Conservation (phyloP, 2,113 vertebrate species). For the Neofelis nebulosa region DNA sequence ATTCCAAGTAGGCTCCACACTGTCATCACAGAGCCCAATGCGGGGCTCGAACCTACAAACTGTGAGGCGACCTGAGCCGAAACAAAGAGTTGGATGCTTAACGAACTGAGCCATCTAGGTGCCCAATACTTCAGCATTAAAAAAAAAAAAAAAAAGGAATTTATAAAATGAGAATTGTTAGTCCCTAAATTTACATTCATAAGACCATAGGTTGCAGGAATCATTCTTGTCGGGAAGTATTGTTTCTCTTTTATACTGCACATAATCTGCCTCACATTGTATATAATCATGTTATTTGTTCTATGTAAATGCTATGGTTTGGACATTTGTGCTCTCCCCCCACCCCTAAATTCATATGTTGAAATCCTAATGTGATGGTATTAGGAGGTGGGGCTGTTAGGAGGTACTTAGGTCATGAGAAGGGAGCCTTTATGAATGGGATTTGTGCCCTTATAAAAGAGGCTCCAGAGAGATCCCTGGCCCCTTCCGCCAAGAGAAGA, state of each 20-base stretch:
- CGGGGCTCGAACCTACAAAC: too few species aligned
- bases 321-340: not conserved
- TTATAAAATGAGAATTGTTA: not conserved
- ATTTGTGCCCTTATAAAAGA: not conserved
- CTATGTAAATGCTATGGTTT: not conserved
- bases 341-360: not conserved
- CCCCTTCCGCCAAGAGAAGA: not conserved
- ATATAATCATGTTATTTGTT: not conserved
- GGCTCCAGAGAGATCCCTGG: not conserved
- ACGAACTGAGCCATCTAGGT: too few species aligned
- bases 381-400: not conserved
- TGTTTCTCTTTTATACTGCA: slow-evolving; percentile 8
- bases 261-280: not conserved
- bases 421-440: not conserved
- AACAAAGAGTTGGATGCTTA: too few species aligned
- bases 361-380: not conserved
- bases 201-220: not conserved
- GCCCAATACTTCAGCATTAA: not conserved
- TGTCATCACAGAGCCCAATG: too few species aligned
- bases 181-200: not conserved
- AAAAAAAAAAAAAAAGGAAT: not conserved
- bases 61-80: too few species aligned
- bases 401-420: not conserved
- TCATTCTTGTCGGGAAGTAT: not conserved
- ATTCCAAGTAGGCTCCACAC: too few species aligned